These are phyloP conservation scores for Drosophila insularis DNA, from an alignment of 1,140 invertebrate species.

Conservation along the genomic window DNA sequence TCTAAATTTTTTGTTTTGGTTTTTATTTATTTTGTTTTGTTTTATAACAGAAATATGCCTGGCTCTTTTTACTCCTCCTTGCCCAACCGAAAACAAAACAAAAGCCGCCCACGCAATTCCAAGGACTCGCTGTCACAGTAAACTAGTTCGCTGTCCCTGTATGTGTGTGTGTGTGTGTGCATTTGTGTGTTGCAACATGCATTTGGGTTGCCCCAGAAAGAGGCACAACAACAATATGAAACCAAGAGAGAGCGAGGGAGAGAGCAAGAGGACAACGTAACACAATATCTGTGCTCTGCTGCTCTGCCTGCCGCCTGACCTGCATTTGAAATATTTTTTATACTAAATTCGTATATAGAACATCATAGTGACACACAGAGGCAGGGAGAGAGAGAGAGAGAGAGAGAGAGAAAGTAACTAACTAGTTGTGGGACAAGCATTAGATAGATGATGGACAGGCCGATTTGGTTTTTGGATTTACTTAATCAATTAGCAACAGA, in stretches of 20 bases:
- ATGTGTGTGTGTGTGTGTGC: neutral
- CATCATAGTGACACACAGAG: neutral
- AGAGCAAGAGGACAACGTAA: neutral
- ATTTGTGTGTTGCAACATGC: conserved; percentile 3
- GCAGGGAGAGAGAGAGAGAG: neutral
- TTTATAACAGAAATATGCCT: neutral
- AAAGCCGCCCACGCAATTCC: conserved; percentile 23
- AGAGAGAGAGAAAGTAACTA: neutral
- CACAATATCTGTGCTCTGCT: conserved; percentile 12
- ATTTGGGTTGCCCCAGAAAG: conserved; percentile 17
- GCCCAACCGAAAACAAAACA: conserved; percentile 27
- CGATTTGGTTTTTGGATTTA: neutral
- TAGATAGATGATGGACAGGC: neutral
- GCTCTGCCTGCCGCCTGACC: conserved; percentile 26
- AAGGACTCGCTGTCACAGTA: conserved; percentile 31
- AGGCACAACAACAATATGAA: neutral
- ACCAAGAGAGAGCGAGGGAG: neutral
- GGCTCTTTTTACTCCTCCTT: neutral
- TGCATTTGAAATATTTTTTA: conserved; percentile 27
- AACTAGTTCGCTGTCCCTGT: conserved; percentile 31
- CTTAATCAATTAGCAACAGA: neutral
- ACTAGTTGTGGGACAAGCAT: neutral
- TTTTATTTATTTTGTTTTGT: neutral
- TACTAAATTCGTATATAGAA: conserved; percentile 10
- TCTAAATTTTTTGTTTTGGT: no score